Base-by-base conservation (phyloP, 2,113 vertebrate species). In the Hippocampus guttulatus region DNA sequence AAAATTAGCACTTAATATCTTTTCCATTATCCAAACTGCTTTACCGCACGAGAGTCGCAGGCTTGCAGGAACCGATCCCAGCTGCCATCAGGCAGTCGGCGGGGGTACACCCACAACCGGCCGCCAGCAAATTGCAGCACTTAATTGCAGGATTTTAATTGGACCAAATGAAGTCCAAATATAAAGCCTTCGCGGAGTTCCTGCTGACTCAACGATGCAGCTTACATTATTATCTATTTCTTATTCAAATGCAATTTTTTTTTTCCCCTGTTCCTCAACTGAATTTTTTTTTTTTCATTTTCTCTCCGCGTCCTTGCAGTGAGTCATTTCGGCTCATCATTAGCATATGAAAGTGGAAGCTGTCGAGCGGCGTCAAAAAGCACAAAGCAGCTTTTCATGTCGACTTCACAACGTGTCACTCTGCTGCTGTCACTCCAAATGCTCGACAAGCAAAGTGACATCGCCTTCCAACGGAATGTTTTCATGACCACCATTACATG, bases 301-400 rank as follows among this genome's bases (percentile, higher is more conserved):
- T 11, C n/a, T 25, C 23, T 15, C 21, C 20, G 40, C 38, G 38
- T 64, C 40, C 62, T 64, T 65, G 41, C 23, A 45, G 12, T 25
- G 63, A 65, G 41, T 65, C 63, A 65, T 47, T 64, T 65, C 12
- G 23, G 63, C 14, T 15, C 11, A 9, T 11, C 41, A 45, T 65
- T 65, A 65, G 41, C 63, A 47, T 65, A 47, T 47, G 63, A 65
- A 65, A 65, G 63, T 8, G 12, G 63, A 45, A 27, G 63, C 63
- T 65, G 63, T 65, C 63, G 41, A 16, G 63, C 63, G 21, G n/a
- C 63, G 2, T 27, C 63, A 65, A 65, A 65, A 47, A 25, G 41
- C 57, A 65, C 63, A 65, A 65, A 47, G 63, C 40, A 15, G 63
- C 63, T 47, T 65, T 27, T 23, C 57, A 30, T 14, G 25, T 8